Evolutionary conservation across 2,797 vertebrate species (phyloP).

Genomic region (Huso huso): DNA sequence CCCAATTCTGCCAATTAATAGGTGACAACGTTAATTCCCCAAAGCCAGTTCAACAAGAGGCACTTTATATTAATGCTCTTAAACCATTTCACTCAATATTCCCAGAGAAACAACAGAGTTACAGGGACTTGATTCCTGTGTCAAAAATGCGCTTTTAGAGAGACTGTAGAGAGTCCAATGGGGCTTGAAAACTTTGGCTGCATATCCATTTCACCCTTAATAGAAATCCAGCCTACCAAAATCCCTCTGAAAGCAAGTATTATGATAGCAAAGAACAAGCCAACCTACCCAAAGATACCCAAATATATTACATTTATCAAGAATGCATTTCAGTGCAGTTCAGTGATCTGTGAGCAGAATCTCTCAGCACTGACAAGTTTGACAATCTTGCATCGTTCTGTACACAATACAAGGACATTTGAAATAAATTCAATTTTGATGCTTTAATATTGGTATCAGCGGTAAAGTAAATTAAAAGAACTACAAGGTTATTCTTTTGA

Average conservation of each 20-base stretch:
- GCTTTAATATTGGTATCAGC: too few species aligned
- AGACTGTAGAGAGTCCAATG: constrained; percentile 41
- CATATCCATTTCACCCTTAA: constrained; percentile 42
- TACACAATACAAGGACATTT: too few species aligned
- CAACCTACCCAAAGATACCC: constrained; percentile 37
- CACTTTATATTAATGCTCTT: constrained; percentile 1
- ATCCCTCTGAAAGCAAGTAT: constrained; percentile 50
- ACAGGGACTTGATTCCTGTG: constrained; percentile 1
- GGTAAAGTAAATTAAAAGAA: too few species aligned
- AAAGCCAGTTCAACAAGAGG: background rate
- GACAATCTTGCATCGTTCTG: too few species aligned
- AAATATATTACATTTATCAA: constrained; percentile 26
- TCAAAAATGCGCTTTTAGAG: constrained; percentile 16
- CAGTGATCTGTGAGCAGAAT: too few species aligned
- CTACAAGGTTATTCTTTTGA: too few species aligned
- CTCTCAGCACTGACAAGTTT: too few species aligned
- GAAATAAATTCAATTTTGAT: too few species aligned
- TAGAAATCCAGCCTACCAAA: constrained; percentile 27
- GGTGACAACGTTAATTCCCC: constrained; percentile 6
- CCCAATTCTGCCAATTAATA: constrained; percentile 2
- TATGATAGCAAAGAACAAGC: constrained; percentile 45
- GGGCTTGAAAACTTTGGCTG: constrained; percentile 40
- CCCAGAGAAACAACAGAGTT: constrained; percentile 2
- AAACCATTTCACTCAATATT: constrained; percentile 9
- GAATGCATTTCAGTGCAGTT: too few species aligned